Conservation (phyloP, 2,113 vertebrate species). For the Pipra filicauda region DNA sequence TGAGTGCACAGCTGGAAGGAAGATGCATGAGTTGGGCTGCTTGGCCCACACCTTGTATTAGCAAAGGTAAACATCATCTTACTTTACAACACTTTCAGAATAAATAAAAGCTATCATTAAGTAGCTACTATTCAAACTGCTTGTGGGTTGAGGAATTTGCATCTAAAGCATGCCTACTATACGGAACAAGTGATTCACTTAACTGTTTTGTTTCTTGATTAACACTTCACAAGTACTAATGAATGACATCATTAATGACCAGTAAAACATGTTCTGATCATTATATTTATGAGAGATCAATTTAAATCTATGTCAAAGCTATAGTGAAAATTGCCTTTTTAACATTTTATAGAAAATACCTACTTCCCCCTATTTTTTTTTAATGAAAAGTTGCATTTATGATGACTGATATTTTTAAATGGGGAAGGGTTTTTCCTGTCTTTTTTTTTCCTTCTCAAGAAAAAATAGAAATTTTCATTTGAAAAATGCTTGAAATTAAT, state of each 20-base stretch:
- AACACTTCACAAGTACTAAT: not conserved
- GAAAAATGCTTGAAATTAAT: not conserved
- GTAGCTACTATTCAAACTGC: not conserved
- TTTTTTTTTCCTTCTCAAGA: too few species aligned
- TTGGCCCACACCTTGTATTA: not conserved
- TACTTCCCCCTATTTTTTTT: not conserved
- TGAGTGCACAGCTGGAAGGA: not conserved
- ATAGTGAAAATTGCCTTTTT: not conserved
- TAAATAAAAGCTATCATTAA: not conserved
- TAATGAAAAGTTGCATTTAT: not conserved
- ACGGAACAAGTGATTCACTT: not conserved
- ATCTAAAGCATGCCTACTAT: not conserved
- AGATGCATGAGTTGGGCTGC: not conserved
- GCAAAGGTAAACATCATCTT: not conserved
- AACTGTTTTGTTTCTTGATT: not conserved
- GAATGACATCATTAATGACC: not conserved
- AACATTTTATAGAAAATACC: not conserved
- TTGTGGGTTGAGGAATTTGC: not conserved
- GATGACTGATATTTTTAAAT: not conserved
- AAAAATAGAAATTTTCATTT: not conserved
- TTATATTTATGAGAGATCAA: not conserved
- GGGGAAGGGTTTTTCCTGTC: rapidly evolving
- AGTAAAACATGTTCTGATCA: not conserved
- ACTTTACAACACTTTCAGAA: not conserved
- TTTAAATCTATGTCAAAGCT: not conserved